Conservation (phyloP, 1,140 invertebrate genomes). For the Adoxophyes honmai region DNA sequence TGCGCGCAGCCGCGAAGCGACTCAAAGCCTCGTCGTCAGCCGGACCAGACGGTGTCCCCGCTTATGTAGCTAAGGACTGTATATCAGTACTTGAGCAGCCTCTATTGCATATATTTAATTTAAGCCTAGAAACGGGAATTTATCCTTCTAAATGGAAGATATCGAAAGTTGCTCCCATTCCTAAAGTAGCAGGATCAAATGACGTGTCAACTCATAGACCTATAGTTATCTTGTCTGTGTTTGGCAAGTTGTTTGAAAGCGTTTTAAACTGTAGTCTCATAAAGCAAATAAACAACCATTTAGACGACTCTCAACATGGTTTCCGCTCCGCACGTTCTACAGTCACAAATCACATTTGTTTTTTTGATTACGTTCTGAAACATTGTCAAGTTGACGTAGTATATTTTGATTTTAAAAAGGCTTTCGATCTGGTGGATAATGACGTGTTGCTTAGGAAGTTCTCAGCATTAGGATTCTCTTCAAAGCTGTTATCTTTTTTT, state of each 20-base stretch:
- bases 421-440: slow-evolving; percentile 5
- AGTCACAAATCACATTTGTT: neutral
- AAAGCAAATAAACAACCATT: neutral
- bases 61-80: slow-evolving; percentile 3
- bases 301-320: slow-evolving; percentile 1
- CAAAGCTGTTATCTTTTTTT: neutral
- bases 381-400: neutral
- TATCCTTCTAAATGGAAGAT: neutral
- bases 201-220: neutral
- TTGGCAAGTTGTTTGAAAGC: slow-evolving; percentile 4
- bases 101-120: slow-evolving; percentile 5
- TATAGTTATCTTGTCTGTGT: neutral
- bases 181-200: neutral
- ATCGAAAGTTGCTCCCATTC: neutral
- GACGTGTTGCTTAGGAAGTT: neutral
- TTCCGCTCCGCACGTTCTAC: neutral
- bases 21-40: neutral
- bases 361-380: neutral
- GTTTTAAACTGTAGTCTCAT: neutral
- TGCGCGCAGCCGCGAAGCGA: neutral
- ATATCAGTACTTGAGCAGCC: neutral
- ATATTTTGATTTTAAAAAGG: slow-evolving; percentile 14
- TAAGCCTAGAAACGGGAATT: neutral
- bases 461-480: neutral
- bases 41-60: slow-evolving; percentile 3